A percentile compares a stretch with the other conserved stretches of the same genome.
Evolutionary conservation across 2,888 invertebrate species (phyloP).

Genomic region (Smittia sp.): DNA sequence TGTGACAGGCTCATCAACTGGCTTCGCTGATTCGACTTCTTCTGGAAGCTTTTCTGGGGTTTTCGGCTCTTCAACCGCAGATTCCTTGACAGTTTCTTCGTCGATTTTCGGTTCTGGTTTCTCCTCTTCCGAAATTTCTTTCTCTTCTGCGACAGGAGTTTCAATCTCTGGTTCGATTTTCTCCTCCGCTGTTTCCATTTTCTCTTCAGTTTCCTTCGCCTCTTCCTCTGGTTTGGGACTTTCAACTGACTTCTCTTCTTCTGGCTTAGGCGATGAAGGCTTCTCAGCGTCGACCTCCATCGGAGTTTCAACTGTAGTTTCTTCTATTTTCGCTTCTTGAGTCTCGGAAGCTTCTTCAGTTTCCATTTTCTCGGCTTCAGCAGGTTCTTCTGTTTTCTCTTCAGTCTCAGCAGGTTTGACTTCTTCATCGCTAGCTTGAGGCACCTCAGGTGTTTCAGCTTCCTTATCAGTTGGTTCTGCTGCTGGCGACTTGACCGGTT

Average conservation of each 20-base stretch:
- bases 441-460: slow-evolving; percentile 43
- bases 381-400: slow-evolving; percentile 44
- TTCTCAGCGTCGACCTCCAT: slow-evolving; percentile 25
- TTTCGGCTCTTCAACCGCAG: slow-evolving; percentile 43
- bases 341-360: slow-evolving; percentile 34
- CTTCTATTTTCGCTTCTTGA: background rate
- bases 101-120: slow-evolving; percentile 43
- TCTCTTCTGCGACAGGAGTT: slow-evolving; percentile 42
- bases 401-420: slow-evolving; percentile 31
- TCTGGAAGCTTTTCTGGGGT: slow-evolving; percentile 42
- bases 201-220: slow-evolving; percentile 43
- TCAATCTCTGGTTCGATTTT: slow-evolving; percentile 39
- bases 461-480: slow-evolving; percentile 43
- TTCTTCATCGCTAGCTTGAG: slow-evolving; percentile 43
- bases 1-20: slow-evolving; percentile 39
- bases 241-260: slow-evolving; percentile 42
- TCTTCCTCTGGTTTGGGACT: slow-evolving; percentile 43
- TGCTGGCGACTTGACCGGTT: slow-evolving; percentile 44
- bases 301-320: background rate
- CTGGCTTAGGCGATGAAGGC: slow-evolving; percentile 28
- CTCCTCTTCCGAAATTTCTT: slow-evolving; percentile 44
- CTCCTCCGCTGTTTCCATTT: slow-evolving; percentile 44
- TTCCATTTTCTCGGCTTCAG: slow-evolving; percentile 43
- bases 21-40: slow-evolving; percentile 43
- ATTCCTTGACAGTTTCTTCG: slow-evolving; percentile 43